A percentile compares a stretch with the other conserved stretches of the same genome.
Conservation (phyloP, 2,797 vertebrate species). For the Mus spretus region DNA sequence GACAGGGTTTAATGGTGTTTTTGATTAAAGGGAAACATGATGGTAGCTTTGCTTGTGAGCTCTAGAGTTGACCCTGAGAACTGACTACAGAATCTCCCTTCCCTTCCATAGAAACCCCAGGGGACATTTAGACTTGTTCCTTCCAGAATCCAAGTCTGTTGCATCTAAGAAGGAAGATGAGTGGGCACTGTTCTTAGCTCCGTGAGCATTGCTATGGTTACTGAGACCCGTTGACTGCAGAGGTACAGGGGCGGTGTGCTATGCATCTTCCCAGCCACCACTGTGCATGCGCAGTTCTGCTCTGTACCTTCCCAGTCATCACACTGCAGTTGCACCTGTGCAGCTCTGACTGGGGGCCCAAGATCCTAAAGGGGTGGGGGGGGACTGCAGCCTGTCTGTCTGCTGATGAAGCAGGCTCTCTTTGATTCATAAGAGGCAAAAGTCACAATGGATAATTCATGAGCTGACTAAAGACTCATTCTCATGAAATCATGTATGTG, state of each 20-base stretch:
- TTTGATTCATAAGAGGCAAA: background rate
- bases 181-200: background rate
- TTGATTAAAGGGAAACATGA: background rate
- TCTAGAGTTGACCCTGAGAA: background rate
- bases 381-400: too few relatives aligned
- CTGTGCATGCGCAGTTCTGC: background rate
- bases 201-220: too few relatives aligned
- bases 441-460: background rate
- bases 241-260: fast-evolving
- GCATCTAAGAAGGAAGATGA: fast-evolving
- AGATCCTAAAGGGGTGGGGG: too few relatives aligned
- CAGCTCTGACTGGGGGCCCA: background rate
- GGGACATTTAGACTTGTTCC: background rate
- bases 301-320: too few relatives aligned
- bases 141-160: background rate
- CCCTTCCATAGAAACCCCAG: background rate
- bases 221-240: too few relatives aligned
- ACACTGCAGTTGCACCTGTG: too few relatives aligned
- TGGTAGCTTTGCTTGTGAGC: background rate
- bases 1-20: background rate
- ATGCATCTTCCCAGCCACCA: too few relatives aligned
- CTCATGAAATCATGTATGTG: background rate
- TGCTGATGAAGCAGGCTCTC: background rate
- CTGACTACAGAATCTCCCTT: fast-evolving
- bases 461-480: background rate